Base-by-base conservation (phyloP, 2,888 invertebrate species). In the Sarcophaga caerulescens region DNA sequence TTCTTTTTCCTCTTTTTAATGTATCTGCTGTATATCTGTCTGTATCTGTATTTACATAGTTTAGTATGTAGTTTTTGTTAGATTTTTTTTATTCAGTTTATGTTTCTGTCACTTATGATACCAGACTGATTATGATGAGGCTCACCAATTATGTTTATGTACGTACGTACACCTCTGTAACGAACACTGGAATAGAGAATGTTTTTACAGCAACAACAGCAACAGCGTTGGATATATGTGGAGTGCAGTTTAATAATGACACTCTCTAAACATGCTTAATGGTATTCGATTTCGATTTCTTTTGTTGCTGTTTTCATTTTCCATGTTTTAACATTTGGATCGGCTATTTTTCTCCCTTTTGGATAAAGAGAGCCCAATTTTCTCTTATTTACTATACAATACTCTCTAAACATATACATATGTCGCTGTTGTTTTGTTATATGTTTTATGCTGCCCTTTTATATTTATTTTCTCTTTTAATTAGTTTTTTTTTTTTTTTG, bases 111-210 rank as follows among this genome's bases (percentile, higher is more conserved):
- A 86, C 86, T 84, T 83, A 71, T 84, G 84, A 86, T 86, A 81
- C 81, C 80, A 86, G 86, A 85, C 84, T 84, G 86, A 86, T 86
- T 86, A 81, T 78, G 81, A 81, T 71, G 84, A 81, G 65, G 74
- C 65, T 83, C 85, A 80, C 80, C 76, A 75, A 77, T 62, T 74
- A 73, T 70, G 52, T 69, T 71, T 78, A 81, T 68, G 47, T 76
- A 75, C 79, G 47, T 76, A 75, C 79, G 52, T 68, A 78, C 19
- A 57, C 23, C 10, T 57, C 47, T 59, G 17, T 23, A 44, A 17
- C 17, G 23, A 17, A 60, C 19, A 66, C 60, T 45, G 60, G 14
- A 65, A 63, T 44, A 35, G 68, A 62, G 25, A 66, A 11, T 65
- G 44, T 75, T 52, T 47, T 76, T 60, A 19, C 52, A 70, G 25